Base-by-base conservation (phyloP, 2,888 invertebrate species). In the Cataglyphis livida region DNA sequence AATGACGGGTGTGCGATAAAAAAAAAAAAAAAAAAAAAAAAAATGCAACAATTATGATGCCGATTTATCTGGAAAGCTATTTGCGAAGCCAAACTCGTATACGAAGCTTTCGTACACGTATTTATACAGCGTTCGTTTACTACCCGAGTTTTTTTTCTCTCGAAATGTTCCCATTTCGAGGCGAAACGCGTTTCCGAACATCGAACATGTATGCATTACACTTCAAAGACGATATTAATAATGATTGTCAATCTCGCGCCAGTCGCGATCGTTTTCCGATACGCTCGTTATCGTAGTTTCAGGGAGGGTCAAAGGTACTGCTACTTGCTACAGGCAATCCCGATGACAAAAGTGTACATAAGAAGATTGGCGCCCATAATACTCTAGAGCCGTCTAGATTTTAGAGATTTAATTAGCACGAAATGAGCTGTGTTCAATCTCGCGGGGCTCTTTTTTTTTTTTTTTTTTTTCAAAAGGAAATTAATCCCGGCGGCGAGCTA, bases 221-320 rank as follows among this genome's bases (percentile, higher is more conserved):
- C 44, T 21, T 59, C 48, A 59, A 71, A 71, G 71, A 71, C 71
- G 25, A 61, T 48, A 71, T 78, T 78, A 78, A 25, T 25, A 25
- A 78, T 78, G 35, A 35, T 48, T 59, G 78, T 71, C 71, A 70
- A 78, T 78, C 68, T 59, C 25, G 44, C 71, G 48, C 48, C n/a
- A n/a, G 7, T 48, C n/a, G 25, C 54, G 71, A 78, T 78, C 71
- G 78, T 71, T 78, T 78, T 71, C 78, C 78, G 59, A 71, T 71
- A 71, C 59, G 32, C 70, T 61, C 59, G 78, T 78, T 78, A 78
- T 61, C 59, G 48, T 7, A 78, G 12, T 18, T 78, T 71, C 32
- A 1, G 25, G 25, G 59, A 21, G 21, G 59, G 44, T 44, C 44
- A 35, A 32, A 15, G 18, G n/a, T 7, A 48, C n/a, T n/a, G 44